A percentile compares a stretch with the other conserved stretches of the same genome.
Conservation (phyloP, 2,113 vertebrate genomes). For the Heterocephalus glaber region DNA sequence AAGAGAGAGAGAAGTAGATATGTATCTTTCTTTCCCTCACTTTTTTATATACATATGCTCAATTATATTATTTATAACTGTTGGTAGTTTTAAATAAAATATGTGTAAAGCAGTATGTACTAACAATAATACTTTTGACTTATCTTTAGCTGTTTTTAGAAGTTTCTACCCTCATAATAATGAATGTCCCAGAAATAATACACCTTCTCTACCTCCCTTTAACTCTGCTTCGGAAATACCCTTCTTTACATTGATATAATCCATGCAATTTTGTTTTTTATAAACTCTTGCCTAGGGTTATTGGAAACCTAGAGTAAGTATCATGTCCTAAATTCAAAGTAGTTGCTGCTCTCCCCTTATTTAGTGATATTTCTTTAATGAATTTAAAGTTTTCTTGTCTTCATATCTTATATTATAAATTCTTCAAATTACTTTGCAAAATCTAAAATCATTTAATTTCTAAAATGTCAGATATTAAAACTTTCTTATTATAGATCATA, state of each 20-base stretch:
- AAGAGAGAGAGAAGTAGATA: background rate
- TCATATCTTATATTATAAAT: background rate
- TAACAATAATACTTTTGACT: background rate
- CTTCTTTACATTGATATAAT: background rate
- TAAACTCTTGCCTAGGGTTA: background rate
- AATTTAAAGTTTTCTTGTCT: background rate
- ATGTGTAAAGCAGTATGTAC: rapidly evolving
- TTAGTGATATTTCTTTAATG: background rate
- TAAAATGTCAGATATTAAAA: background rate
- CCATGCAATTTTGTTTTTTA: background rate
- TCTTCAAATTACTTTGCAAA: background rate
- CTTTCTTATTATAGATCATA: background rate
- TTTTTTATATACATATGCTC: rapidly evolving
- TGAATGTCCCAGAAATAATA: rapidly evolving
- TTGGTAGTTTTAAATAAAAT: too few relatives aligned
- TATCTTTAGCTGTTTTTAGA: rapidly evolving
- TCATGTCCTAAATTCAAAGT: background rate
- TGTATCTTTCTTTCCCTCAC: background rate
- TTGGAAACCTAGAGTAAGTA: background rate
- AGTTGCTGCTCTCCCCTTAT: background rate
- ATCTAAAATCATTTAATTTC: background rate
- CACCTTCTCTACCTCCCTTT: rapidly evolving
- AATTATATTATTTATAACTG: background rate
- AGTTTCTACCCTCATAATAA: rapidly evolving
- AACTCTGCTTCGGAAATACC: rapidly evolving